A percentile compares a stretch with the other conserved stretches of the same genome.
phyloP scores from a whole-genome alignment of 2,113 vertebrate species.

The Ceyx cyanopectus region DNA sequence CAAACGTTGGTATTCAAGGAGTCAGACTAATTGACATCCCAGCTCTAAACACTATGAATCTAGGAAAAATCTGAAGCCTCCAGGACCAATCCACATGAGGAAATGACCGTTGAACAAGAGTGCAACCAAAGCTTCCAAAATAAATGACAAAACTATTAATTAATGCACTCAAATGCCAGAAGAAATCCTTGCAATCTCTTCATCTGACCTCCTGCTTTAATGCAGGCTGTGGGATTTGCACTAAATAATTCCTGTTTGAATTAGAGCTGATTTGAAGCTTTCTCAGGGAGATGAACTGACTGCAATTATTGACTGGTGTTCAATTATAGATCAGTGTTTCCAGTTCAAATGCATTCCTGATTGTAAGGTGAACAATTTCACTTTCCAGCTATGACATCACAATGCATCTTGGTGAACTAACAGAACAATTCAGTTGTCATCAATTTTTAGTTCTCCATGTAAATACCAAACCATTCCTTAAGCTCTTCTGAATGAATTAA shows the following conservation, averaged over 20 bases:
- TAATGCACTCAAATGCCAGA: neutral
- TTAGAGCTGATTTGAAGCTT: neutral
- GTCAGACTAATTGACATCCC: neutral
- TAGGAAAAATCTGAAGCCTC: neutral
- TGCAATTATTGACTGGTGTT: neutral
- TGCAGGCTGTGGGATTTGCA: neutral
- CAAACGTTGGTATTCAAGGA: fast-evolving
- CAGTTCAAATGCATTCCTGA: neutral
- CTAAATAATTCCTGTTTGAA: conserved; percentile 9
- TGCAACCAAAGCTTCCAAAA: neutral
- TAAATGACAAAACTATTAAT: neutral
- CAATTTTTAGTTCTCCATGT: neutral
- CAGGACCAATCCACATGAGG: neutral
- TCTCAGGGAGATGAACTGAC: neutral
- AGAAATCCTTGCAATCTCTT: neutral
- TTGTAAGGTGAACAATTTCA: conserved; percentile 3
- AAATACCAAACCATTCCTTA: neutral
- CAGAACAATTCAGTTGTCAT: neutral
- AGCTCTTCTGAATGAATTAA: neutral
- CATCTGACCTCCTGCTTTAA: neutral
- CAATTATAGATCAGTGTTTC: neutral
- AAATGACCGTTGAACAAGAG: neutral
- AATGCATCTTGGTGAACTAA: neutral
- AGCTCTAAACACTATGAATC: neutral
- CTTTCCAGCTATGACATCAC: neutral